Percentiles rank a stretch among this genome's conserved stretches.
Conservation (phyloP, 2,888 invertebrate genomes). For the Diplazon laetatorius region DNA sequence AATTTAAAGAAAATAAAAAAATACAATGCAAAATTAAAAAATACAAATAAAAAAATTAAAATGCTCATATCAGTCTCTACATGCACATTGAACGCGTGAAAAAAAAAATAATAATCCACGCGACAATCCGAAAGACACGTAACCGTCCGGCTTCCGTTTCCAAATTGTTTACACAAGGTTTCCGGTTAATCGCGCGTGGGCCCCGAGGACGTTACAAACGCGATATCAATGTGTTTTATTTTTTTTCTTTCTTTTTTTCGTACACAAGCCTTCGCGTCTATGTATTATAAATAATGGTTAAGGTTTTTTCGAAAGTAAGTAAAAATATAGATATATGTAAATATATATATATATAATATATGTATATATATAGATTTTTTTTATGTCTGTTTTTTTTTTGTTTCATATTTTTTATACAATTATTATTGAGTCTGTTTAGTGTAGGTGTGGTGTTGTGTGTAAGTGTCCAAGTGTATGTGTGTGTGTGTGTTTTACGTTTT, state of each 20-base stretch:
- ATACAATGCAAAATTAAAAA: background rate
- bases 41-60: constrained; percentile 14
- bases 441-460: constrained; percentile 48
- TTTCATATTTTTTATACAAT: constrained; percentile 66
- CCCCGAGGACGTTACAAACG: constrained; percentile 35
- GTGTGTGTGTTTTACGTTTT: constrained; percentile 48
- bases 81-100: constrained; percentile 37
- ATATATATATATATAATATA: constrained; percentile 71
- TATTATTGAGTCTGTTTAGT: constrained; percentile 62
- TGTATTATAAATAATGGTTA: constrained; percentile 77
- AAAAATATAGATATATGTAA: constrained; percentile 78
- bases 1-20: constrained; percentile 10
- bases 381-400: constrained; percentile 61
- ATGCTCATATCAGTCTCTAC: constrained; percentile 50
- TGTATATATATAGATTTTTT: constrained; percentile 64
- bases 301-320: constrained; percentile 78
- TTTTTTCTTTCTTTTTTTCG: too few relatives aligned
- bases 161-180: constrained; percentile 16
- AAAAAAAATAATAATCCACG: constrained; percentile 21
- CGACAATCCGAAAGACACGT: constrained; percentile 15
- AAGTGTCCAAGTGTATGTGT: constrained; percentile 26
- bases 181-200: constrained; percentile 7
- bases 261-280: constrained; percentile 56
- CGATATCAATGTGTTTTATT: constrained; percentile 43
- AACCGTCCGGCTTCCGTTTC: background rate